These are phyloP conservation scores for Cyprinodon tularosa DNA, from an alignment of 2,113 vertebrate genomes.

Conservation along the genomic window DNA sequence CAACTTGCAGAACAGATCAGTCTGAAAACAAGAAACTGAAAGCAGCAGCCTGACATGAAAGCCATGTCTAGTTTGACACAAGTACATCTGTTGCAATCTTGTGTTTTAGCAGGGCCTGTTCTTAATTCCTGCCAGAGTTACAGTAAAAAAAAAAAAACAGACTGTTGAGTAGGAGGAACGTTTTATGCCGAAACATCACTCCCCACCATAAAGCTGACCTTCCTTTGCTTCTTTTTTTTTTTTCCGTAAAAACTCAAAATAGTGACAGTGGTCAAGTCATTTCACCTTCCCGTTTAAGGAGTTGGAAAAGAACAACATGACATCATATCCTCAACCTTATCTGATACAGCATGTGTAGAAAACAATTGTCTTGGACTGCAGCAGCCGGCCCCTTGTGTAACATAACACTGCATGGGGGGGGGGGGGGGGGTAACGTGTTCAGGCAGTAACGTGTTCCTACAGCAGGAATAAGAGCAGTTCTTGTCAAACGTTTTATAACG, in stretches of 20 bases:
- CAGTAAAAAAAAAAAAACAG: no score
- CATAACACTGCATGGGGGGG: slow-evolving; percentile 35
- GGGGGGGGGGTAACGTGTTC: no score
- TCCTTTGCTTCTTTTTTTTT: slow-evolving; percentile 3
- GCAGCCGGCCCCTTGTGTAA: slow-evolving; percentile 52
- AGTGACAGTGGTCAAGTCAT: slow-evolving; percentile 10
- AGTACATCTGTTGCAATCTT: neutral
- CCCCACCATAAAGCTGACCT: neutral
- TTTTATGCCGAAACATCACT: slow-evolving; percentile 11
- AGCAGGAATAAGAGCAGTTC: slow-evolving; percentile 6
- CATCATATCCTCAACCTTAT: slow-evolving; percentile 65
- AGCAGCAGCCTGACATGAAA: neutral
- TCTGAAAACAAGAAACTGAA: neutral
- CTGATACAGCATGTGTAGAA: slow-evolving; percentile 63
- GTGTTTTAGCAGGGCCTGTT: neutral
- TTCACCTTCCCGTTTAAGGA: slow-evolving; percentile 40
- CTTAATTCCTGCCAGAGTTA: no score
- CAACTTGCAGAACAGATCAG: neutral
- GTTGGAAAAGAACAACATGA: slow-evolving; percentile 45
- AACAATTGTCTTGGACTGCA: slow-evolving; percentile 66
- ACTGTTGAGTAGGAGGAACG: neutral
- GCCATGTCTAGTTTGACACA: neutral
- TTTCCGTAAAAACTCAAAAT: slow-evolving; percentile 20
- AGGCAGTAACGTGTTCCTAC: neutral
- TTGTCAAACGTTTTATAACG: neutral